Percentiles rank a stretch among this genome's conserved stretches.
Evolutionary conservation across 2,113 vertebrate species (phyloP).

Genomic region (Elgaria multicarinata): DNA sequence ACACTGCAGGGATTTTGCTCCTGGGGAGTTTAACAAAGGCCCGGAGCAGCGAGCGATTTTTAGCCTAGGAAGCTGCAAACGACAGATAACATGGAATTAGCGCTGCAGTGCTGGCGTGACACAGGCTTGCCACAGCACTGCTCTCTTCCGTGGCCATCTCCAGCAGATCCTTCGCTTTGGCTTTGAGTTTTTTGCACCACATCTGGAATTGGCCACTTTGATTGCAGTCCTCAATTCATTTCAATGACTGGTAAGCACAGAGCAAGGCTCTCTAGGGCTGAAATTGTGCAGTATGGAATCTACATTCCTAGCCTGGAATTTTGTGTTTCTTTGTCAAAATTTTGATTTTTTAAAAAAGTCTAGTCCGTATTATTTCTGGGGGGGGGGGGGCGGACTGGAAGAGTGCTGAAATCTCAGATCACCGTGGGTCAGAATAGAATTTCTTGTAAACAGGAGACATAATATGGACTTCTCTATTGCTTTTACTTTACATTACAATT

Average conservation of each 20-base stretch:
- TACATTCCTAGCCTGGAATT: background rate
- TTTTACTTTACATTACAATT: background rate
- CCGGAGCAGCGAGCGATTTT: conserved; percentile 25
- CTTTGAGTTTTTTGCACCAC: background rate
- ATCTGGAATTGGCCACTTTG: background rate
- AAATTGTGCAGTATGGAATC: background rate
- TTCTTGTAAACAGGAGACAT: background rate
- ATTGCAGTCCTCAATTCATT: background rate
- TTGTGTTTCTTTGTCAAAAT: background rate
- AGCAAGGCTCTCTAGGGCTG: background rate
- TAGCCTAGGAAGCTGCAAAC: conserved; percentile 28
- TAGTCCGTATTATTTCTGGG: background rate
- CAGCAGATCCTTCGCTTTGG: background rate
- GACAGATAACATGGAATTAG: conserved; percentile 33
- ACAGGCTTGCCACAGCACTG: background rate
- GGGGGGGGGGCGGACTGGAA: too few relatives aligned
- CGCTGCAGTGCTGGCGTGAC: background rate
- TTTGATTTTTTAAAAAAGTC: background rate
- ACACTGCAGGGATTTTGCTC: conserved; percentile 11
- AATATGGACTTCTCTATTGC: background rate
- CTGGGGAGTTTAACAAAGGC: conserved; percentile 36
- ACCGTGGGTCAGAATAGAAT: background rate
- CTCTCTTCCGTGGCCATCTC: background rate
- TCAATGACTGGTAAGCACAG: background rate
- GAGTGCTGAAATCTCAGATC: background rate